Evolutionary conservation across 2,888 invertebrate genomes (phyloP).

Genomic region (Stegophylla sp.): DNA sequence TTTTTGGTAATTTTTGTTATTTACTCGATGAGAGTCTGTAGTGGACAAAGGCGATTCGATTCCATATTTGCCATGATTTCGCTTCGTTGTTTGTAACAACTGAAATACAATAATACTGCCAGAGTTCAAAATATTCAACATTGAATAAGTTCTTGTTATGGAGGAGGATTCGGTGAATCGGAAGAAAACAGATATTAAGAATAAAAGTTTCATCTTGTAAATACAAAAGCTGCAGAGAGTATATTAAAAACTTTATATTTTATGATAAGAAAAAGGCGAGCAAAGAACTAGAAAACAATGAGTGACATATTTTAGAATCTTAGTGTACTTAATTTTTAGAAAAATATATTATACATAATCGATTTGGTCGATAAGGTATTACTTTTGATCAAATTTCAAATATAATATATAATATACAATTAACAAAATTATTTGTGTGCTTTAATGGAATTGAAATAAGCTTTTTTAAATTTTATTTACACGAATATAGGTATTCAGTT

Average conservation of each 20-base stretch:
- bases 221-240: not conserved
- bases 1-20: too few species aligned
- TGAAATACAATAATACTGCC: not conserved
- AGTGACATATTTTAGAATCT: not conserved
- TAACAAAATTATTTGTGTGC: too few species aligned
- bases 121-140: not conserved
- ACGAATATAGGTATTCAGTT: too few species aligned
- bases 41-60: not conserved
- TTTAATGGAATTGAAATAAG: too few species aligned
- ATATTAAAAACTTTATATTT: slow-evolving; percentile 16
- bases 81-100: not conserved
- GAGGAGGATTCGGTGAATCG: not conserved
- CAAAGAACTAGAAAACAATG: slow-evolving; percentile 14
- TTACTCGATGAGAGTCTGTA: too few species aligned
- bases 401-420: not conserved
- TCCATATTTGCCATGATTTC: too few species aligned
- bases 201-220: slow-evolving; percentile 13
- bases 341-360: not conserved
- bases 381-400: not conserved
- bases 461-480: too few species aligned
- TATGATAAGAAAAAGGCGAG: not conserved
- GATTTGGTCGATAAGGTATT: not conserved
- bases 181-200: slow-evolving; percentile 23
- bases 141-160: slow-evolving; percentile 24
- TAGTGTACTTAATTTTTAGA: not conserved